Evolutionary conservation across 2,888 invertebrate genomes (phyloP).

Genomic region (Athetis lepigone): DNA sequence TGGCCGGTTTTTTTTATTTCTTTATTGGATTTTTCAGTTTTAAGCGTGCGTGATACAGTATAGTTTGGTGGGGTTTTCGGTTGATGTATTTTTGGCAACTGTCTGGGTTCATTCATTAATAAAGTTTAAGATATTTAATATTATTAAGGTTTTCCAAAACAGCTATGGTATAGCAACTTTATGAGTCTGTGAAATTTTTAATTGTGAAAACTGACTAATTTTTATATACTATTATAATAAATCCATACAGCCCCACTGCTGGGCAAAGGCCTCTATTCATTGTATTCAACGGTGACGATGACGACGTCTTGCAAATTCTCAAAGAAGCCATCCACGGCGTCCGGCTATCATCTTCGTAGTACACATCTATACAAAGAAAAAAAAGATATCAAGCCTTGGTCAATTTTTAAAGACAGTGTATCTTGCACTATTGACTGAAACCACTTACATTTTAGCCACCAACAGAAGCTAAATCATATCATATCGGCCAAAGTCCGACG

Average conservation of each 20-base stretch:
- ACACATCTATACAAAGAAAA: no score
- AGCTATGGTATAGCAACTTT: no score
- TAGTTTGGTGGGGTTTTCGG: neutral
- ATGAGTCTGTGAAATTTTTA: no score
- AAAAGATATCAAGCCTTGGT: neutral
- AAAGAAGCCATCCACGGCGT: no score
- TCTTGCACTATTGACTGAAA: slow-evolving; percentile 6
- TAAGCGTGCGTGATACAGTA: neutral
- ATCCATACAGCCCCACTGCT: no score
- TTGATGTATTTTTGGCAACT: neutral
- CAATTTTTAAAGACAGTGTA: neutral
- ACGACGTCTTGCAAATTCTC: no score
- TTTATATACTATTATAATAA: no score
- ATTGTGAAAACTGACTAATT: no score
- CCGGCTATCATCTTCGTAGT: no score
- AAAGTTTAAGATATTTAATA: neutral
- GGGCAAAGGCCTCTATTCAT: no score
- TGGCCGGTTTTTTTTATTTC: slow-evolving; percentile 7
- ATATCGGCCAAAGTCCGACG: slow-evolving; percentile 25
- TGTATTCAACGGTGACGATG: no score
- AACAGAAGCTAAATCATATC: slow-evolving; percentile 7
- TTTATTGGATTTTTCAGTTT: slow-evolving; percentile 1
- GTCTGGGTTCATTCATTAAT: neutral
- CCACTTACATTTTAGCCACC: slow-evolving; percentile 9
- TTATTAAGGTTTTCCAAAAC: no score